Base-by-base conservation (phyloP, 2,888 invertebrate species). In the Gymnosoma rotundatum region DNA sequence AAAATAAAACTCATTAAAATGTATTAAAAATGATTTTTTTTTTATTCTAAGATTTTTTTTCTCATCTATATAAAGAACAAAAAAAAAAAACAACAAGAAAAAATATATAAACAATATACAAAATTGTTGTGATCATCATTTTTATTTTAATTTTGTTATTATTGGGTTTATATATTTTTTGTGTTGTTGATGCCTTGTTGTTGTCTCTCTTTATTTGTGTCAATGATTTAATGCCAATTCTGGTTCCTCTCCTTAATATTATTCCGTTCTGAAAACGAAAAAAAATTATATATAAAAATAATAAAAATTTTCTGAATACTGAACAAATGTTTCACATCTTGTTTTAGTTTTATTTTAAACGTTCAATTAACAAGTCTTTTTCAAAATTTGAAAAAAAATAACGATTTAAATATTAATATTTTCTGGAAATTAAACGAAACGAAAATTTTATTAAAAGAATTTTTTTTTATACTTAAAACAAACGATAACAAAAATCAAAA, bases 331-430 rank as follows among this genome's bases (percentile, higher is more conserved):
- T 42, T 64, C 56, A 54, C 21, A 82, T 45, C 66, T 64, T 54
- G 52, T 66, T 36, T 78, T 45, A 82, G 81, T 82, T 76, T 70
- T 70, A 58, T 70, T 76, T 52, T 3, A 70, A 82, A 70, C 64
- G 75, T 76, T 70, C 70, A 76, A 60, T 76, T 66, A 70, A 64
- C 58, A 70, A 72, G 81, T 81, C 81, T 81, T 64, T 75, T 66
- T 36, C 18, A 21, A 64, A 74, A 25, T 42, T 48, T 45, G 20
- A 7, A 58, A 61, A 18, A 36, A 50, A 14, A 32, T 18, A 14
- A 60, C n/a, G 42, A 25, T 25, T 25, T 25, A 25, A 25, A 25
- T n/a, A n/a, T n/a, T n/a, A 25, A 25, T 25, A 25, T 25, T 25
- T 25, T 25, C 4, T 25, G 25, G 25, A 32, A 54, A 36, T 50